These are phyloP conservation scores for Acrocyrtus sp. DNA, from an alignment of 2,888 invertebrate species.

Conservation along the genomic window DNA sequence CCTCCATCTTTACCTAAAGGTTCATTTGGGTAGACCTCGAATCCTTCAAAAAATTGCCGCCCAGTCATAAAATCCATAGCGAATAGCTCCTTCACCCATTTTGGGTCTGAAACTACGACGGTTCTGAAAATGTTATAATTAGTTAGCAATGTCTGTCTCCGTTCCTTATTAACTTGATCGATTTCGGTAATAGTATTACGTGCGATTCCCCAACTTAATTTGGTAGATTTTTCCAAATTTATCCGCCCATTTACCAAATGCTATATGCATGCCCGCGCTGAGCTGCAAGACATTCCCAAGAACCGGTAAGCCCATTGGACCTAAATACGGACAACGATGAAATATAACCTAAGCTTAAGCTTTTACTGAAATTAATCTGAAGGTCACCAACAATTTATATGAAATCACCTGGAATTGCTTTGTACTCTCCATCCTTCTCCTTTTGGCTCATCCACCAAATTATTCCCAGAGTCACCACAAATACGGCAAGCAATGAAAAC, in stretches of 20 bases:
- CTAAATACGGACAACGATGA: too few species aligned
- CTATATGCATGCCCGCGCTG: constrained; percentile 18
- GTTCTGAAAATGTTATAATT: not conserved
- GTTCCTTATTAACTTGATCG: too few species aligned
- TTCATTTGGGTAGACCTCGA: constrained; percentile 14
- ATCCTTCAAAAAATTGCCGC: constrained; percentile 4
- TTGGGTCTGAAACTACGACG: constrained; percentile 12
- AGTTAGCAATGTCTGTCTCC: too few species aligned
- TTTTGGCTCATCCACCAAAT: constrained; percentile 33
- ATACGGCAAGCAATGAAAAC: constrained; percentile 10
- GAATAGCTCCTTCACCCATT: constrained; percentile 23
- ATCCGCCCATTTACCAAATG: constrained; percentile 40
- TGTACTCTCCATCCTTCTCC: constrained; percentile 10
- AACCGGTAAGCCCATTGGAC: constrained; percentile 31
- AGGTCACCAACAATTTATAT: too few species aligned
- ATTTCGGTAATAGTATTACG: too few species aligned
- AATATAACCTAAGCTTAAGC: not conserved
- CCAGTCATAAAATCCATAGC: not conserved
- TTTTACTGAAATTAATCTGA: too few species aligned
- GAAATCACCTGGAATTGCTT: too few species aligned
- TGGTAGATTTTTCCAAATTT: constrained; percentile 41
- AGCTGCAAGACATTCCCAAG: constrained; percentile 38
- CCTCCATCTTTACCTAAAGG: too few species aligned
- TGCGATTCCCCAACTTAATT: constrained; percentile 23
- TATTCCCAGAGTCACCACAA: constrained; percentile 9